Evolutionary conservation across 2,888 invertebrate species (phyloP).

Genomic region (Euspilapteryx auroguttella): DNA sequence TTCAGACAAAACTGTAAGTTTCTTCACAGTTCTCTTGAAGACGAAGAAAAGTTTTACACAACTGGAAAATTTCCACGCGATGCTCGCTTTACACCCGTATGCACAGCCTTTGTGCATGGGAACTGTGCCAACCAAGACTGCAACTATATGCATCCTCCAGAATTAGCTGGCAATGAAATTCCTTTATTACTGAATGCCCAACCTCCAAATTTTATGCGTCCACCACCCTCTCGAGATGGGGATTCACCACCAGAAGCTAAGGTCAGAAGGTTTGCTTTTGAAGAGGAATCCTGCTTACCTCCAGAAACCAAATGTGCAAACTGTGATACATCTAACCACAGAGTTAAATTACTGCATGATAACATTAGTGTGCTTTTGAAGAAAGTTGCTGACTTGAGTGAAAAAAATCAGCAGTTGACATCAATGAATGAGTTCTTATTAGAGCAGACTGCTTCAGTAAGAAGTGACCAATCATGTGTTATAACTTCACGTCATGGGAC

Average conservation of each 20-base stretch:
- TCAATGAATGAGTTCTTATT: conserved; percentile 54
- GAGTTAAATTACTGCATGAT: conserved; percentile 44
- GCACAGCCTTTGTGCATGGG: conserved; percentile 64
- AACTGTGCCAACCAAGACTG: conserved; percentile 56
- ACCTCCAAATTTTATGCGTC: conserved; percentile 21
- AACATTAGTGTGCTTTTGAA: conserved; percentile 49
- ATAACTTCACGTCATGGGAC: conserved; percentile 49
- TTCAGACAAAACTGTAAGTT: conserved; percentile 68
- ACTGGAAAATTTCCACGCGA: conserved; percentile 64
- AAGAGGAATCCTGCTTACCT: conserved; percentile 30
- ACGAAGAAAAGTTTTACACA: conserved; percentile 69
- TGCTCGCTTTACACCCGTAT: conserved; percentile 42
- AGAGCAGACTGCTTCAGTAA: conserved; percentile 38
- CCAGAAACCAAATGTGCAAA: conserved; percentile 26
- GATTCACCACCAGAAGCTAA: conserved; percentile 47
- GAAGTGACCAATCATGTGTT: conserved; percentile 44
- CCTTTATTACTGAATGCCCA: conserved; percentile 13
- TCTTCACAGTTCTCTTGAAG: conserved; percentile 69
- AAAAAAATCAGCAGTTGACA: conserved; percentile 45
- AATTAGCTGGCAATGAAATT: conserved; percentile 20
- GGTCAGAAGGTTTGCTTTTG: conserved; percentile 32
- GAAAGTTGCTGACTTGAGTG: conserved; percentile 42
- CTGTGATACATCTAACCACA: conserved; percentile 41
- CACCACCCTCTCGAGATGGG: conserved; percentile 30
- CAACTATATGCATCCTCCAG: conserved; percentile 27